A percentile compares a stretch with the other conserved stretches of the same genome.
Evolutionary conservation across 2,888 invertebrate genomes (phyloP).

Genomic region (Chloromyia formosa): DNA sequence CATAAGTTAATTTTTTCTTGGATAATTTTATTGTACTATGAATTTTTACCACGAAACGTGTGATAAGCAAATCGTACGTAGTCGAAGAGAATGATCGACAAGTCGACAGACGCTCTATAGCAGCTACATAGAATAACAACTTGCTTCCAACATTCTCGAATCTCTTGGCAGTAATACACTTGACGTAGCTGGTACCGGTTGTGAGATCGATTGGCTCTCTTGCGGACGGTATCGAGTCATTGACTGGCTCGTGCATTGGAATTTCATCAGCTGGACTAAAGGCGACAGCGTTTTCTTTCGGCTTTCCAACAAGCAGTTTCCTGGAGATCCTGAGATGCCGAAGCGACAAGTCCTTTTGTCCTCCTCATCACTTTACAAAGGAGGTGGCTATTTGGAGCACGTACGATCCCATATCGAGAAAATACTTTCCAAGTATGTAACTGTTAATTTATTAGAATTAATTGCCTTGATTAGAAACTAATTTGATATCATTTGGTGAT

Average conservation of each 20-base stretch:
- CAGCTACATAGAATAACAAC: not conserved
- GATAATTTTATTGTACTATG: too few relatives aligned
- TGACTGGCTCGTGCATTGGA: too few relatives aligned
- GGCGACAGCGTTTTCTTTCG: not conserved
- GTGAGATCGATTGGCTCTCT: not conserved
- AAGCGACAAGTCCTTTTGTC: conserved; percentile 39
- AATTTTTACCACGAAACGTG: too few relatives aligned
- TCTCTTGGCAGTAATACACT: not conserved
- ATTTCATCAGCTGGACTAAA: too few relatives aligned
- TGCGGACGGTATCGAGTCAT: not conserved
- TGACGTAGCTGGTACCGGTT: not conserved
- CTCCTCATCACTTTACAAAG: conserved; percentile 33
- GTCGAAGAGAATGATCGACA: conserved; percentile 4
- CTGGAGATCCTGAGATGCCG: not conserved
- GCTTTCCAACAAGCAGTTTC: not conserved
- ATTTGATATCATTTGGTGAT: not conserved
- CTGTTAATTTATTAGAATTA: not conserved
- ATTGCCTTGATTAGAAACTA: conserved; percentile 2
- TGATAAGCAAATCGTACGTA: too few relatives aligned
- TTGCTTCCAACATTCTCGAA: not conserved
- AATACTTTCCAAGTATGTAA: conserved; percentile 33
- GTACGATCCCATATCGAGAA: conserved; percentile 26
- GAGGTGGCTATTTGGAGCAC: conserved; percentile 27
- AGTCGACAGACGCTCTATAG: not conserved
- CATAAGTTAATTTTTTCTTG: too few relatives aligned